Conservation (phyloP, 30 jellyfish, hydroid and myxozoan species). For the Catostylus mosaicus region DNA sequence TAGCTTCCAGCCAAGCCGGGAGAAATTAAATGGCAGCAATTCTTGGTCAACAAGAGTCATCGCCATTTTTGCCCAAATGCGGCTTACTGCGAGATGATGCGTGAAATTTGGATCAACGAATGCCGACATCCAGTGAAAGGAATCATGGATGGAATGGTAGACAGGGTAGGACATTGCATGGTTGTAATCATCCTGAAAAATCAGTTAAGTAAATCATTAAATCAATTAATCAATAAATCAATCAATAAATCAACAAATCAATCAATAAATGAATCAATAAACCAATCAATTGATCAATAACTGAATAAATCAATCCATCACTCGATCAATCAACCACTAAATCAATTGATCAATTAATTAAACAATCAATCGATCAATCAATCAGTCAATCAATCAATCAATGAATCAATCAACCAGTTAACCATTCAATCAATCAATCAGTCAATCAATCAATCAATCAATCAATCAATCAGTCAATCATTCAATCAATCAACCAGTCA, state of each 20-base stretch:
- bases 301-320: not conserved
- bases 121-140: conserved; percentile 64
- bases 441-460: too few species aligned
- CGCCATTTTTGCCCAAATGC: conserved; percentile 66
- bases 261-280: not conserved
- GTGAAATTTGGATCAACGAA: conserved; percentile 73
- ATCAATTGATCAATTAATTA: not conserved
- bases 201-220: not conserved
- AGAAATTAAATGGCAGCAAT: conserved; percentile 68
- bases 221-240: not conserved
- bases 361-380: not conserved
- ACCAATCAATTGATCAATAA: not conserved
- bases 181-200: conserved; percentile 56
- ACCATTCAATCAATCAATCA: too few species aligned
- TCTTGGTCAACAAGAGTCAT: conserved; percentile 50
- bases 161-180: conserved; percentile 71
- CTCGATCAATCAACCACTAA: not conserved
- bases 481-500: too few species aligned
- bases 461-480: too few species aligned
- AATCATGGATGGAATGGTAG: conserved; percentile 80
- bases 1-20: conserved; percentile 61
- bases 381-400: too few species aligned
- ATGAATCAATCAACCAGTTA: too few species aligned
- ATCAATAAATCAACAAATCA: too few species aligned
- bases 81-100: conserved; percentile 69